Evolutionary conservation across 2,113 vertebrate species (phyloP).

Genomic region (Eptatretus burgeri): DNA sequence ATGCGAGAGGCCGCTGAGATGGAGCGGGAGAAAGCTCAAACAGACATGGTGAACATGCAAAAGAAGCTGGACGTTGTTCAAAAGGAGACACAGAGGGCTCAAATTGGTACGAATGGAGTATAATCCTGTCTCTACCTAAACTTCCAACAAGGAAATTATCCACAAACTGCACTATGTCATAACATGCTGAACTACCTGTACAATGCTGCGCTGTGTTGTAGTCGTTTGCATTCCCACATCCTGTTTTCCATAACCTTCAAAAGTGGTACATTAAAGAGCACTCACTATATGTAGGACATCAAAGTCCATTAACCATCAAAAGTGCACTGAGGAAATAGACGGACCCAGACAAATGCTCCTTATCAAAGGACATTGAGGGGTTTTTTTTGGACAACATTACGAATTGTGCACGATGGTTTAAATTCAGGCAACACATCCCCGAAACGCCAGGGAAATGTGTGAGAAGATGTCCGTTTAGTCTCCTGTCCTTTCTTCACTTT

Average conservation of each 20-base stretch:
- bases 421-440: too few species aligned
- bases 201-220: neutral
- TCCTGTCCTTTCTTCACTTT: too few species aligned
- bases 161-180: neutral
- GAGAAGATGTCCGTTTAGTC: too few species aligned
- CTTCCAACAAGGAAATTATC: too few species aligned
- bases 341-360: too few species aligned
- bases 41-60: slow-evolving; percentile 53
- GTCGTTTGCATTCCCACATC: neutral
- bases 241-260: neutral
- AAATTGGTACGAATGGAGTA: slow-evolving; percentile 31
- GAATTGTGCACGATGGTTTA: too few species aligned
- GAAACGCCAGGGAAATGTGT: too few species aligned
- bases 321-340: too few species aligned
- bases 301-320: neutral
- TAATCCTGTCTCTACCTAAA: neutral
- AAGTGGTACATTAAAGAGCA: too few species aligned
- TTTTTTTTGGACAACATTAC: too few species aligned
- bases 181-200: neutral
- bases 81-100: slow-evolving; percentile 52
- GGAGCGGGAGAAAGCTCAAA: slow-evolving; percentile 62
- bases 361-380: too few species aligned
- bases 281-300: neutral
- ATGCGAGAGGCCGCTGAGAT: slow-evolving; percentile 44
- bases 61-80: slow-evolving; percentile 46